Evolutionary conservation across 2,797 vertebrate genomes (phyloP).

Genomic region (Melanitta fusca): DNA sequence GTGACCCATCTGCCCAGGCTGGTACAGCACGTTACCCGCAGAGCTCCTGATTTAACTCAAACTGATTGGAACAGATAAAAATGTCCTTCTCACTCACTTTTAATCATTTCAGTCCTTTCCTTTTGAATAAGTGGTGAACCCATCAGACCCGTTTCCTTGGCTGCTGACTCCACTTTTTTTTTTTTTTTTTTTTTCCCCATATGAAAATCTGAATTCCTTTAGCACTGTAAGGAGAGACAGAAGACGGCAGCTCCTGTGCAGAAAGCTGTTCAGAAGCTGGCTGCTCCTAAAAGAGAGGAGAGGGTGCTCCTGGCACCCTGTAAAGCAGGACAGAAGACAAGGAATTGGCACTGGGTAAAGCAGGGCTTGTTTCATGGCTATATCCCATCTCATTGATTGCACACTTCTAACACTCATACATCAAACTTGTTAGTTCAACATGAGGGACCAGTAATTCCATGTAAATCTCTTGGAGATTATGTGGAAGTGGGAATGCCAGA

Average conservation of each 20-base stretch:
- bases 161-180: not conserved
- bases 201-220: not conserved
- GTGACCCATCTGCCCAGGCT: not conserved
- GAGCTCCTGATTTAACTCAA: not conserved
- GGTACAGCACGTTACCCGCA: not conserved
- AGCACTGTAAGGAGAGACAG: not conserved
- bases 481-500: not conserved
- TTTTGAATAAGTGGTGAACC: not conserved
- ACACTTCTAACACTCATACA: not conserved
- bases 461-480: not conserved
- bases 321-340: not conserved
- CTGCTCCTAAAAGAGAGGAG: not conserved
- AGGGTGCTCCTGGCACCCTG: fast-evolving
- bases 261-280: not conserved
- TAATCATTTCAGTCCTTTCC: not conserved
- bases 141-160: not conserved
- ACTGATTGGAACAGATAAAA: not conserved
- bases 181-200: not conserved
- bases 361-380: not conserved
- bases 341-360: not conserved
- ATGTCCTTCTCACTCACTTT: not conserved
- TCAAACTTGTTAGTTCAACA: not conserved
- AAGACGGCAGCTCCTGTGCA: not conserved
- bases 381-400: not conserved
- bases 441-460: not conserved